A percentile compares a stretch with the other conserved stretches of the same genome.
phyloP scores from a whole-genome alignment of 2,797 vertebrate genomes.

The Diplodus puntazzo region DNA sequence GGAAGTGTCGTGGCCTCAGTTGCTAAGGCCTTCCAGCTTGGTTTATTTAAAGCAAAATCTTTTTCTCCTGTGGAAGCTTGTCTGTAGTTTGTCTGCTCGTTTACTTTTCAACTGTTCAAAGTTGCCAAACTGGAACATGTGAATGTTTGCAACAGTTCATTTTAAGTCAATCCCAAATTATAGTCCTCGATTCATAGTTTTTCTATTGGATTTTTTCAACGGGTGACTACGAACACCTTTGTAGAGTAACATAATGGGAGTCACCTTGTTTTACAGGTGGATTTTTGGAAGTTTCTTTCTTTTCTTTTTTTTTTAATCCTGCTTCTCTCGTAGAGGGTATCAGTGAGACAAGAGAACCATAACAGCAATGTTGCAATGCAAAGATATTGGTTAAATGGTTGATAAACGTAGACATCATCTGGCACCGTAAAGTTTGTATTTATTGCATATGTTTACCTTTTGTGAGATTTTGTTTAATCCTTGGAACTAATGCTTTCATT shows the following conservation, averaged over 20 bases:
- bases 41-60: neutral
- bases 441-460: slow-evolving; percentile 54
- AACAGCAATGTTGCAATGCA: slow-evolving; percentile 62
- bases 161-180: slow-evolving; percentile 23
- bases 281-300: neutral
- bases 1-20: slow-evolving; percentile 85
- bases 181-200: slow-evolving; percentile 3
- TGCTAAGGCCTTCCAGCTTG: slow-evolving; percentile 80
- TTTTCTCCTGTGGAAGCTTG: slow-evolving; percentile 75
- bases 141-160: slow-evolving; percentile 54
- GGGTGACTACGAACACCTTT: slow-evolving; percentile 28
- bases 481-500: slow-evolving; percentile 45
- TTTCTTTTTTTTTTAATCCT: neutral
- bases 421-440: slow-evolving; percentile 66
- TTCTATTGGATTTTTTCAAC: slow-evolving; percentile 14
- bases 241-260: slow-evolving; percentile 28
- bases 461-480: slow-evolving; percentile 36
- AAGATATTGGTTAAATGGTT: slow-evolving; percentile 37
- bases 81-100: slow-evolving; percentile 76
- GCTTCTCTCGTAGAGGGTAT: slow-evolving; percentile 16
- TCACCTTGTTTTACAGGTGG: slow-evolving; percentile 21
- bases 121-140: slow-evolving; percentile 77
- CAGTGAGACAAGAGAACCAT: slow-evolving; percentile 36
- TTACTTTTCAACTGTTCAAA: slow-evolving; percentile 56
- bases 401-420: slow-evolving; percentile 53